Percentiles rank a stretch among this genome's conserved stretches.
Conservation (phyloP, 2,888 invertebrate species). For the Synergus itoensis region DNA sequence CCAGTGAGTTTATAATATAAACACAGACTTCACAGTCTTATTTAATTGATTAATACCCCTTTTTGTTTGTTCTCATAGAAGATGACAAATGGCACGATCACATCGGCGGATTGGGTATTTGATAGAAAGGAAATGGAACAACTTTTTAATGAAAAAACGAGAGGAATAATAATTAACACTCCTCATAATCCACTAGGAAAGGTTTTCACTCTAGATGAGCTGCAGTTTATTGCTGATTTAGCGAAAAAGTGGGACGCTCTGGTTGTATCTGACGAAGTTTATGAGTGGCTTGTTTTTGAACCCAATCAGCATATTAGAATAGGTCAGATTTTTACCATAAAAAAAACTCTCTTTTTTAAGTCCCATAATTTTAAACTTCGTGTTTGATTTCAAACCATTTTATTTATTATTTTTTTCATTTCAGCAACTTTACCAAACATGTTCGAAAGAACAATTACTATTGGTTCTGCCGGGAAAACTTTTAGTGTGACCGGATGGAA, state of each 20-base stretch:
- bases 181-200: conserved; percentile 99
- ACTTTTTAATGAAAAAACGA: conserved; percentile 93
- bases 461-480: conserved; percentile 98
- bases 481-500: conserved; percentile 99
- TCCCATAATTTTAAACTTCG: not conserved
- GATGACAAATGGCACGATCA: conserved; percentile 79
- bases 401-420: conserved; percentile 2
- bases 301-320: conserved; percentile 93
- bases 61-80: conserved; percentile 67
- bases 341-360: not conserved
- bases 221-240: conserved; percentile 89
- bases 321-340: conserved; percentile 80
- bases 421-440: conserved; percentile 94
- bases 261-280: conserved; percentile 97
- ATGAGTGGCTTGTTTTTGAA: conserved; percentile 97
- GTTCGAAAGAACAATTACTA: conserved; percentile 98
- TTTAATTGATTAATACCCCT: not conserved
- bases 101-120: conserved; percentile 93
- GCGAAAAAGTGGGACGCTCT: conserved; percentile 96
- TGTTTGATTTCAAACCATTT: not conserved
- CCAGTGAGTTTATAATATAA: conserved; percentile 81
- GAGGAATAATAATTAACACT: conserved; percentile 97
- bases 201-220: conserved; percentile 86
- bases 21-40: too few species aligned
- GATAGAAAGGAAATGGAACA: conserved; percentile 89